Evolutionary conservation across 2,888 invertebrate species (phyloP), one percentile per base, ranked within the genome.

Genomic region (Craniophora ligustri): DNA sequence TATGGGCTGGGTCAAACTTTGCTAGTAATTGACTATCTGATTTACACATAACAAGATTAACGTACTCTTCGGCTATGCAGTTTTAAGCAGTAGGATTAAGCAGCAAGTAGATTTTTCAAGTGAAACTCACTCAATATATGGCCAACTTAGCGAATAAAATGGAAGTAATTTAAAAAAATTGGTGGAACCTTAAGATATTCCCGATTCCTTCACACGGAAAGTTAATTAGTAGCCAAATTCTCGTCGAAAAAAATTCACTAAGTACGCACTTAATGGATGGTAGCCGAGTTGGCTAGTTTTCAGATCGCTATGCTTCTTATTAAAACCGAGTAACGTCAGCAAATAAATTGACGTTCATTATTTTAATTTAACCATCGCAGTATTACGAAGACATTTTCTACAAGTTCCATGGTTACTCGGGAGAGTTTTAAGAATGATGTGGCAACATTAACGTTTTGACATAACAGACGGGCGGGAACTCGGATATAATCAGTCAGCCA

Each of bases 301-400:
- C 55, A 41, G 60, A 46, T 59, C 49, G 55, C 54, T n/a, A n/a
- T 45, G 69, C 58, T 65, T 65, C 18, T 66, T 67, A 72, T 72
- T 68, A 70, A 66, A 61, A 39, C 19, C n/a, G 53, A 58, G 67
- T 61, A 66, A 66, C 46, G 59, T 67, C 68, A 53, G 60, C 65
- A 66, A 76, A 78, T 76, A 78, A 76, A 79, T 78, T 72, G 69
- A 54, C 46, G 41, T 53, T 61, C 73, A 79, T 79, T 79, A 79
- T 77, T 77, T 78, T 72, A 79, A 80, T 79, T 71, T 67, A 67
- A 73, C 67, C 63, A 64, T 63, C 68, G 67, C 70, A 63, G 44
- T 55, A 56, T 70, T 64, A 62, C 21, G 14, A 60, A 69, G 67
- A 50, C 54, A 41, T 72, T 75, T 72, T 61, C 63, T 67, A 57